Evolutionary conservation across 2,888 invertebrate genomes (phyloP).

Genomic region (Sesia bembeciformis): DNA sequence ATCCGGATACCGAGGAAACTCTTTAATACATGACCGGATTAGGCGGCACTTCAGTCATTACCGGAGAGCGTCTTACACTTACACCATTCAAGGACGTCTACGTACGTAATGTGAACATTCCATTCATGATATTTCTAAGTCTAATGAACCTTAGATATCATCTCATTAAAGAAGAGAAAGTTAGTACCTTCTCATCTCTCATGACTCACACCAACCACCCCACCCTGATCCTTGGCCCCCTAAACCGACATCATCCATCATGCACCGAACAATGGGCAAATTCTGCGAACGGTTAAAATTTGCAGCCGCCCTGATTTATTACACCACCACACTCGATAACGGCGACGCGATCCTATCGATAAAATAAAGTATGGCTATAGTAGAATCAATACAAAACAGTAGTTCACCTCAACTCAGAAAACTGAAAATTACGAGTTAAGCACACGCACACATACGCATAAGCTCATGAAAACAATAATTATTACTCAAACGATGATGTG

Average conservation of each 20-base stretch:
- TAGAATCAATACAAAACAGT: not conserved
- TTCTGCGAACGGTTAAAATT: constrained; percentile 31
- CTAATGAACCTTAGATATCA: too few species aligned
- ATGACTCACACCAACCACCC: not conserved
- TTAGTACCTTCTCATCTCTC: not conserved
- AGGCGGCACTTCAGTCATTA: too few species aligned
- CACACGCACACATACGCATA: too few species aligned
- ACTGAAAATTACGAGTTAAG: not conserved
- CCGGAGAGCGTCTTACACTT: too few species aligned
- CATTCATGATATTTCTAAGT: too few species aligned
- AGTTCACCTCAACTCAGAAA: not conserved
- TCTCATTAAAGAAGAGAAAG: too few species aligned
- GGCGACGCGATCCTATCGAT: constrained; percentile 17
- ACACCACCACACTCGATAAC: constrained; percentile 12
- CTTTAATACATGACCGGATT: too few species aligned
- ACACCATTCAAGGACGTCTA: too few species aligned
- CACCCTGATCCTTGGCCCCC: not conserved
- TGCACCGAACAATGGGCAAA: constrained; percentile 20
- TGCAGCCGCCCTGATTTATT: constrained; percentile 47
- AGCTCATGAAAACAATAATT: too few species aligned
- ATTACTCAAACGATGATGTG: too few species aligned
- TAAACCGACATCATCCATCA: constrained; percentile 22
- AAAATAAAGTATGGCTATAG: constrained; percentile 5
- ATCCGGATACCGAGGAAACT: too few species aligned
- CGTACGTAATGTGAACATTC: too few species aligned